Evolutionary conservation across 2,888 invertebrate species (phyloP).

Genomic region (Scaptomyza tumidula): DNA sequence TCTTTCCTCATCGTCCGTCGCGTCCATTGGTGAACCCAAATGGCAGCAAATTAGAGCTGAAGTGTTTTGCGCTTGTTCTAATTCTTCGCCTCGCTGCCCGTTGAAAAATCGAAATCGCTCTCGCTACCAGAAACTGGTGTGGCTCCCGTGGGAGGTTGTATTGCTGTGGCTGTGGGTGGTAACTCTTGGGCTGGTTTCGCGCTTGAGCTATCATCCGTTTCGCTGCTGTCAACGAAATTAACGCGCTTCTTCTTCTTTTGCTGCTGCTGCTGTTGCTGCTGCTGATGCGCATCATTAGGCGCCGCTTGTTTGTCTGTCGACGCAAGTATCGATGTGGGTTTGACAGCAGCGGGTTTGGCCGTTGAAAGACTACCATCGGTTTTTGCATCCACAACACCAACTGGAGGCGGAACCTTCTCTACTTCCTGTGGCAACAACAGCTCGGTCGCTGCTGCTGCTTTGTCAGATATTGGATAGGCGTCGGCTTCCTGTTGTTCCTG

Average conservation of each 20-base stretch:
- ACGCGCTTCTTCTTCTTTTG: slow-evolving; percentile 84
- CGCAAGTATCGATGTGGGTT: slow-evolving; percentile 80
- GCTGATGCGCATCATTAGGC: slow-evolving; percentile 79
- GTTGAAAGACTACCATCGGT: slow-evolving; percentile 36
- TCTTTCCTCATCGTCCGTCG: background rate
- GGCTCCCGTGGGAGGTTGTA: slow-evolving; percentile 27
- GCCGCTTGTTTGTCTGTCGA: slow-evolving; percentile 74
- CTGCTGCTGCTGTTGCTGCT: slow-evolving; percentile 63
- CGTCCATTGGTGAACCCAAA: slow-evolving; percentile 69
- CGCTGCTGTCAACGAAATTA: slow-evolving; percentile 84
- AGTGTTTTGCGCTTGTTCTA: slow-evolving; percentile 71
- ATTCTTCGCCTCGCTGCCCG: slow-evolving; percentile 78
- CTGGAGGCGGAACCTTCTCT: slow-evolving; percentile 27
- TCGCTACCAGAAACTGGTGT: slow-evolving; percentile 70
- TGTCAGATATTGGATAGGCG: slow-evolving; percentile 30
- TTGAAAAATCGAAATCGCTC: slow-evolving; percentile 84
- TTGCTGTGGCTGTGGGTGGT: slow-evolving; percentile 15
- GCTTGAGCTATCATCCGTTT: slow-evolving; percentile 83
- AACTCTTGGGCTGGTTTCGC: slow-evolving; percentile 64
- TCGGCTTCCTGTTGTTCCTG: slow-evolving; percentile 45
- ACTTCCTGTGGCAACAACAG: slow-evolving; percentile 53
- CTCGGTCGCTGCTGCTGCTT: slow-evolving; percentile 13
- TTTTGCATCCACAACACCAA: slow-evolving; percentile 33
- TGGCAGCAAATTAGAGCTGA: slow-evolving; percentile 76
- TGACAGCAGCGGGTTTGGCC: slow-evolving; percentile 49